Evolutionary conservation across 2,113 vertebrate species (phyloP).

Genomic region (Syngnathus floridae): DNA sequence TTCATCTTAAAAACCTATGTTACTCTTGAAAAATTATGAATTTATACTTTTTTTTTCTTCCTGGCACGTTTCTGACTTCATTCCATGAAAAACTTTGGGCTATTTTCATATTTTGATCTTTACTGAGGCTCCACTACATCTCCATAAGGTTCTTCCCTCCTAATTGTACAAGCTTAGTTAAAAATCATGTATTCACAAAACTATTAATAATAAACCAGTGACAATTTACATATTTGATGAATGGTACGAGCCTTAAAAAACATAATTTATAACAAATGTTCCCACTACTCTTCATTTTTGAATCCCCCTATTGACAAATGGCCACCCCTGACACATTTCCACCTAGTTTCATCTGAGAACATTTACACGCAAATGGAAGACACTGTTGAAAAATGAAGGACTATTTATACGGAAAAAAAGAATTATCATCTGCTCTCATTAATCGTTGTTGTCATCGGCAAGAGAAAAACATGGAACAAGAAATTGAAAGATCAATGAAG

Average conservation of each 20-base stretch:
- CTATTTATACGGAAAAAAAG: conserved; percentile 33
- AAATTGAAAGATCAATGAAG: conserved; percentile 39
- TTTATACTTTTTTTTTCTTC: neutral
- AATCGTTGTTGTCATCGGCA: conserved; percentile 44
- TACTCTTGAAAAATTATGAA: neutral
- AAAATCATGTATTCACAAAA: neutral
- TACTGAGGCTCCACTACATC: neutral
- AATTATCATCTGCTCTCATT: conserved; percentile 56
- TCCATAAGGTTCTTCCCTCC: neutral
- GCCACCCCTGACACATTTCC: neutral
- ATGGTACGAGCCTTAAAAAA: neutral
- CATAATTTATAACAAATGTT: neutral
- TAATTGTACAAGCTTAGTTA: neutral
- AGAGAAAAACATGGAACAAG: conserved; percentile 30
- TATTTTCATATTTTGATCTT: neutral
- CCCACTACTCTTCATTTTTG: neutral
- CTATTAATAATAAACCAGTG: neutral
- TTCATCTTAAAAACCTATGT: neutral
- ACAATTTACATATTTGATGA: conserved; percentile 1
- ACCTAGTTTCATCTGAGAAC: neutral
- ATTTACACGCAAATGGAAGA: conserved; percentile 14
- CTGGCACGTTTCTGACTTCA: too few relatives aligned
- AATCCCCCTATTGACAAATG: neutral
- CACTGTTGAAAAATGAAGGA: conserved; percentile 36
- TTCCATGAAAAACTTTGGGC: too few relatives aligned